A percentile compares a stretch with the other conserved stretches of the same genome.
These are phyloP conservation scores for Ophioninae sp. DNA, from an alignment of 2,888 invertebrate species.

Conservation along the genomic window DNA sequence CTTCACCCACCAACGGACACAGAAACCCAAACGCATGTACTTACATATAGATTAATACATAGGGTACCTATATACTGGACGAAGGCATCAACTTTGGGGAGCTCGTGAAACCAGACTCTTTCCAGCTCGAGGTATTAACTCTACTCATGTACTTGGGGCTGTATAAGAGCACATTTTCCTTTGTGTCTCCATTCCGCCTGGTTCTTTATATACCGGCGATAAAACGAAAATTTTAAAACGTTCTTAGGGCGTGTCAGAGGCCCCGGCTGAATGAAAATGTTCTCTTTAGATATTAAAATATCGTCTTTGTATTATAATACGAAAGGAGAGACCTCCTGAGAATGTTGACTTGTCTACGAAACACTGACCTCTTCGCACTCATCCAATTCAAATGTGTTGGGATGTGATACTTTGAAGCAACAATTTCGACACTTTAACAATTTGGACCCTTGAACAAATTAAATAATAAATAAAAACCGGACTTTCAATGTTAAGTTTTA, in stretches of 20 bases:
- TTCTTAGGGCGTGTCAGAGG: neutral
- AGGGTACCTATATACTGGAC: neutral
- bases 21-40: neutral
- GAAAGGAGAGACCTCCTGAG: neutral
- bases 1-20: neutral
- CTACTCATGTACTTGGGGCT: slow-evolving; percentile 27
- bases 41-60: neutral
- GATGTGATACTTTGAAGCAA: too few species aligned
- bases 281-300: slow-evolving; percentile 25
- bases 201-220: slow-evolving; percentile 6
- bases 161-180: slow-evolving; percentile 39
- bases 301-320: neutral
- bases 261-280: slow-evolving; percentile 15
- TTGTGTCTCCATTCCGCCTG: slow-evolving; percentile 24
- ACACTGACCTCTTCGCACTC: neutral
- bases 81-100: slow-evolving; percentile 54
- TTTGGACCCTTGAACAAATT: too few species aligned
- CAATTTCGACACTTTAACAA: too few species aligned
- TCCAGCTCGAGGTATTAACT: slow-evolving; percentile 53
- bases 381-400: too few species aligned
- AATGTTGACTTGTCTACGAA: neutral
- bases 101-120: slow-evolving; percentile 47
- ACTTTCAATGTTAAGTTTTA: too few species aligned
- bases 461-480: too few species aligned
- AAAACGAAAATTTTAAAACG: slow-evolving; percentile 40